Conservation (phyloP, 2,113 vertebrate species). For the Callithrix jacchus region DNA sequence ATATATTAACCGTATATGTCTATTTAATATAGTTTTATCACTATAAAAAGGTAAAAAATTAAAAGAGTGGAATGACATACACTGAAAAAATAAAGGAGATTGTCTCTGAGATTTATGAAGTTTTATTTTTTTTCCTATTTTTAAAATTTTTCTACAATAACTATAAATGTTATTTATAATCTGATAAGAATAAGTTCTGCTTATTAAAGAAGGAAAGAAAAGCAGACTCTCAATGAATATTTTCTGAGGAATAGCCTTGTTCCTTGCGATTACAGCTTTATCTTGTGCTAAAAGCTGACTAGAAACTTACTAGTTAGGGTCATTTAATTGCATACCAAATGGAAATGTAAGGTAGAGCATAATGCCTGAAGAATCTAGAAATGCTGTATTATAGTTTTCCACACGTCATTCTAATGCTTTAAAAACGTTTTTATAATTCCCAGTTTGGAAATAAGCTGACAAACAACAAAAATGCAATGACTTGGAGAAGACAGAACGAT, state of each 20-base stretch:
- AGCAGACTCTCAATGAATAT: not conserved
- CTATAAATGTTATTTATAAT: not conserved
- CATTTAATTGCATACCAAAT: slow-evolving; percentile 24
- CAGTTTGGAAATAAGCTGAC: slow-evolving; percentile 54
- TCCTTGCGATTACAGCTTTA: not conserved
- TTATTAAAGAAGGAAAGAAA: slow-evolving; percentile 13
- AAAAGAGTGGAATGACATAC: not conserved
- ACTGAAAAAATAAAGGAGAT: not conserved
- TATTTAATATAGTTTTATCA: not conserved
- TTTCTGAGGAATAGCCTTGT: not conserved
- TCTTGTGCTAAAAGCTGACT: not conserved
- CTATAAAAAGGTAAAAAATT: not conserved
- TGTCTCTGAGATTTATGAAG: not conserved
- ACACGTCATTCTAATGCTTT: slow-evolving; percentile 40
- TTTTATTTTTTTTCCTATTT: slow-evolving; percentile 2
- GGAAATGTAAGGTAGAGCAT: not conserved
- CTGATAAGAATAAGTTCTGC: not conserved
- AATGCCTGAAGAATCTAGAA: slow-evolving; percentile 29
- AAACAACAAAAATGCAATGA: not conserved
- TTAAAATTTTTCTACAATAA: not conserved
- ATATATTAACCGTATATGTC: not conserved
- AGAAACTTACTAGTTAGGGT: not conserved
- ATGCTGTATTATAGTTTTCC: slow-evolving; percentile 42
- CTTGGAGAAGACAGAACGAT: slow-evolving; percentile 53
- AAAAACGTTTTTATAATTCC: slow-evolving; percentile 8